Conservation (phyloP, 2,113 vertebrate species). For the Eolophus roseicapilla region DNA sequence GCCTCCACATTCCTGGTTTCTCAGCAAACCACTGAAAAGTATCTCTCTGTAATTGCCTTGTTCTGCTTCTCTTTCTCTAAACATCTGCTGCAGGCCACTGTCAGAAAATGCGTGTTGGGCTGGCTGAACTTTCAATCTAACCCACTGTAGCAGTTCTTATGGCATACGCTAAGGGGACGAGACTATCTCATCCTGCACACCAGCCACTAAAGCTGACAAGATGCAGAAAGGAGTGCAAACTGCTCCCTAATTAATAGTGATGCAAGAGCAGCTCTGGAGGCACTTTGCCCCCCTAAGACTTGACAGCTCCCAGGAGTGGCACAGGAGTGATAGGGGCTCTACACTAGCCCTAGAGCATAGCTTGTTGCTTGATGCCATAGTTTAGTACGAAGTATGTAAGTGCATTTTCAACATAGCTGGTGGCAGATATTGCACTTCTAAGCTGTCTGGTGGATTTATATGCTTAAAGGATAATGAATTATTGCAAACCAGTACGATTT, state of each 20-base stretch:
- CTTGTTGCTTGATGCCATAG: slow-evolving; percentile 41
- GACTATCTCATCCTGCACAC: not conserved
- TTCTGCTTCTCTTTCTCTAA: slow-evolving; percentile 30
- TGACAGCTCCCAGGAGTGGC: slow-evolving; percentile 8
- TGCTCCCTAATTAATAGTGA: slow-evolving; percentile 49
- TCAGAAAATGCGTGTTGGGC: not conserved
- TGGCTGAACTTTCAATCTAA: not conserved
- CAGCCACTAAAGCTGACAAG: slow-evolving; percentile 23
- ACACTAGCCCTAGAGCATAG: not conserved
- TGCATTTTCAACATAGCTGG: slow-evolving; percentile 55
- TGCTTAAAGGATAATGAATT: slow-evolving; percentile 66
- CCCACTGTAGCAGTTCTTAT: not conserved
- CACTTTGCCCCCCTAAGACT: not conserved
- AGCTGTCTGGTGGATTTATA: slow-evolving; percentile 55
- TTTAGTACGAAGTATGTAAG: slow-evolving; percentile 49
- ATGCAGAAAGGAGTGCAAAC: slow-evolving; percentile 9
- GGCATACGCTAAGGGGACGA: not conserved
- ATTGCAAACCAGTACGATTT: slow-evolving; percentile 36
- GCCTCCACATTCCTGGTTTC: not conserved
- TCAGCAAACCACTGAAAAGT: not conserved
- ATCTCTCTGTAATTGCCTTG: slow-evolving; percentile 9
- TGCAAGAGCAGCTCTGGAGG: slow-evolving; percentile 43
- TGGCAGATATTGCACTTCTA: slow-evolving; percentile 65
- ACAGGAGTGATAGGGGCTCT: slow-evolving; percentile 23
- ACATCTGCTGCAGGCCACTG: slow-evolving; percentile 53